Percentiles rank a stretch among this genome's conserved stretches.
These are phyloP conservation scores for Drosophila flavopinicola DNA, from an alignment of 2,888 invertebrate genomes.

Conservation along the genomic window DNA sequence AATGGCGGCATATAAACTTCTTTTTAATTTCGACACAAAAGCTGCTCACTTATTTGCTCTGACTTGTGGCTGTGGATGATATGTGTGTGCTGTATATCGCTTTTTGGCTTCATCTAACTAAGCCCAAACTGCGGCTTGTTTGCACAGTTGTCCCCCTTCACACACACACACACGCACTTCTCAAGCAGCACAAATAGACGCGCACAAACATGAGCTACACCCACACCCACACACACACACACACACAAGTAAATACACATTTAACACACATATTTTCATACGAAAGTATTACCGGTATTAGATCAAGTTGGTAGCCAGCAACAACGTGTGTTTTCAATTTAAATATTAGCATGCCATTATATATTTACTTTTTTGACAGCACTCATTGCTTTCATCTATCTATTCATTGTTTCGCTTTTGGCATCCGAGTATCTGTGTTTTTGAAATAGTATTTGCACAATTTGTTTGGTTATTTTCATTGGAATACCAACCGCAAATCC, in stretches of 20 bases:
- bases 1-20: conserved; percentile 9
- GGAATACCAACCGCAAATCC: conserved; percentile 2
- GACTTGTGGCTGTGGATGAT: conserved; percentile 13
- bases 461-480: neutral
- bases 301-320: conserved; percentile 36
- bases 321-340: conserved; percentile 51
- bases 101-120: conserved; percentile 54
- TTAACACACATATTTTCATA: conserved; percentile 1
- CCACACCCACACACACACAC: neutral
- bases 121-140: conserved; percentile 54
- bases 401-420: conserved; percentile 8
- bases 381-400: conserved; percentile 6
- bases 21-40: conserved; percentile 31
- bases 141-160: conserved; percentile 61
- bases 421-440: neutral
- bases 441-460: conserved; percentile 24
- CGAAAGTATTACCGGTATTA: conserved; percentile 10
- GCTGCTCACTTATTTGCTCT: conserved; percentile 34
- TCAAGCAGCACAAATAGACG: neutral
- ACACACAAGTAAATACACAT: neutral
- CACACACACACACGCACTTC: conserved; percentile 11
- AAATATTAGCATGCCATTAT: conserved; percentile 64
- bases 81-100: conserved; percentile 26
- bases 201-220: conserved; percentile 2
- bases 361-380: conserved; percentile 29